Percentiles rank a stretch among this genome's conserved stretches.
These are phyloP conservation scores for Melanotaenia nigrans DNA, from an alignment of 2,797 vertebrate genomes.

Conservation along the genomic window DNA sequence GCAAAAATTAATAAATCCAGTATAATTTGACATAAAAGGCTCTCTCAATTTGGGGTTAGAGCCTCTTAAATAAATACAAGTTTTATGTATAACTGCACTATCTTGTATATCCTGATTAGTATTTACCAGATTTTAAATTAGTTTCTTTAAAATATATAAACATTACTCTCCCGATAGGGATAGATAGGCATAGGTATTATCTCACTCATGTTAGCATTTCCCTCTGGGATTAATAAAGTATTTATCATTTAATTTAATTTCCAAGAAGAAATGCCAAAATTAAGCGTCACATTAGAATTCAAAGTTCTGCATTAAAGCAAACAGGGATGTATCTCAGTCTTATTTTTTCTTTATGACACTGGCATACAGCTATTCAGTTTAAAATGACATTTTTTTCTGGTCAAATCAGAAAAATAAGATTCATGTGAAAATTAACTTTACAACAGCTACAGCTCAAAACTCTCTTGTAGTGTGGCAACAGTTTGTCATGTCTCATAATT, in stretches of 20 bases:
- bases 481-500: neutral
- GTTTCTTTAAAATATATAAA: neutral
- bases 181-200: neutral
- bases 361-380: neutral
- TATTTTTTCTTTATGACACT: neutral
- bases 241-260: neutral
- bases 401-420: neutral
- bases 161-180: neutral
- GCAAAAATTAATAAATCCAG: too few species aligned
- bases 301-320: neutral
- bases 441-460: neutral
- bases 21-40: neutral
- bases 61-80: neutral
- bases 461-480: neutral
- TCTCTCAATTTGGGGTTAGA: neutral
- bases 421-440: neutral
- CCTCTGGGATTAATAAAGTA: neutral
- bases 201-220: neutral
- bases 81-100: neutral
- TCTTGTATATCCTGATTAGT: neutral
- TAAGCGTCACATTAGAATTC: neutral
- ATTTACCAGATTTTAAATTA: neutral
- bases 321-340: neutral
- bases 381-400: neutral
- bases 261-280: neutral